Base-by-base conservation (phyloP, 2,113 vertebrate species). In the Numida meleagris region DNA sequence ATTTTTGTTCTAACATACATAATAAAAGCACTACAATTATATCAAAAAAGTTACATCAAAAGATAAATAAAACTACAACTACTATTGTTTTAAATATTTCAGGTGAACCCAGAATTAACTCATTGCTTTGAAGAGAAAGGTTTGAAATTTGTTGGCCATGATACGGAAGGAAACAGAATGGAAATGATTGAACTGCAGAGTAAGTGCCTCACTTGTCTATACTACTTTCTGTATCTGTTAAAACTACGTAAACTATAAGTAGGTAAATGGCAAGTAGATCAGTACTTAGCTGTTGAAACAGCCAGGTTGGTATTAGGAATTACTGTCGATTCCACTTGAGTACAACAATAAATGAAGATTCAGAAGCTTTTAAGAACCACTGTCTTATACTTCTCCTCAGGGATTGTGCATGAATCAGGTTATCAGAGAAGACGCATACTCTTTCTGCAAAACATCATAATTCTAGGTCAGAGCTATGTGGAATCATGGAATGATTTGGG, bases 151-250 rank as follows among this genome's bases (percentile, higher is more conserved):
- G 97, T 98, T 90, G 98, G 98, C 75, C 97, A 97, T 79, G 97
- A 98, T 96, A 96, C 91, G 0, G 97, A 98, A 89, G 98, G 97
- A 36, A 96, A 97, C 81, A 97, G 98, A 82, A 98, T 98, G 98
- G 98, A 98, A 94, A 96, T 98, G 48, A 96, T 98, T 93, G 98
- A 98, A 93, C 83, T 98, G 86, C 91, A 98, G 86, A 95, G 98
- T 98, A 96, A 98, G 97, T 96, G 63, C 36, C 67, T 92, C 42
- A 72, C 45, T 50, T 55, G 31, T 90, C 75, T 86, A 38, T 55
- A 84, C 71, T 73, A 55, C 23, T 93, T 94, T 48, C 5, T 5
- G 1, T 24, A 61, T 85, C 55, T 79, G 3, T 75, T 91, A 43
- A 83, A 94, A 33, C 31, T 31, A 2, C 53, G 13, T 71, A 43